Evolutionary conservation across 2,888 invertebrate species (phyloP), one percentile per base, ranked within the genome.

Genomic region (Empis livida): DNA sequence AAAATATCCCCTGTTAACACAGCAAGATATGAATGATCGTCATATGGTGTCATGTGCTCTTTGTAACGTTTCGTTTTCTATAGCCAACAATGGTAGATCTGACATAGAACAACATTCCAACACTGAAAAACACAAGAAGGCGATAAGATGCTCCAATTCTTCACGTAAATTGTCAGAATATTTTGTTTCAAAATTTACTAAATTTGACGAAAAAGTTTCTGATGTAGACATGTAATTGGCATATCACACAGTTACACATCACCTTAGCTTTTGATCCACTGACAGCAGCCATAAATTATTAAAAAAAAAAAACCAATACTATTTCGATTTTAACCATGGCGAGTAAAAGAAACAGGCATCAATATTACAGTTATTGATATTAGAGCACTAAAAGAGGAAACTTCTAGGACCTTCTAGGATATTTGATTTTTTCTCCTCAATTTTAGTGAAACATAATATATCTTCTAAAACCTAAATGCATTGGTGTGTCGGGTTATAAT

Each of bases 191-290:
- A 48, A 39, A 45, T 31, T 31, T 38, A 39, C 31, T 9, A 43
- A 48, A 45, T 43, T 48, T 10, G 44, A 48, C 9, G 37, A 37
- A 20, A 40, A 41, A 27, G 38, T 44, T 9, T 40, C 44, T 40
- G 54, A 54, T 48, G 56, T 54, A 41, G 55, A 57, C 53, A 56
- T 52, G 47, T 51, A 56, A 31, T 42, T 55, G 13, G 55, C 55
- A n/a, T 57, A 53, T 53, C 55, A 58, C 43, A 56, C 56, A 44
- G 55, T 59, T 10, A 55, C 52, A 38, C 58, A 60, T 50, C 55
- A 58, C 47, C 46, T 52, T 31, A 52, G 50, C 43, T 60, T 54
- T 48, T 54, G 50, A 49, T 58, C 56, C 2, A 51, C 55, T 52
- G 57, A 59, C 45, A 57, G 55, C 47, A 56, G 53, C 45, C 47